Evolutionary conservation across 2,888 invertebrate species (phyloP), one percentile per base, ranked within the genome.

Genomic region (Dromius quadrimaculatus): DNA sequence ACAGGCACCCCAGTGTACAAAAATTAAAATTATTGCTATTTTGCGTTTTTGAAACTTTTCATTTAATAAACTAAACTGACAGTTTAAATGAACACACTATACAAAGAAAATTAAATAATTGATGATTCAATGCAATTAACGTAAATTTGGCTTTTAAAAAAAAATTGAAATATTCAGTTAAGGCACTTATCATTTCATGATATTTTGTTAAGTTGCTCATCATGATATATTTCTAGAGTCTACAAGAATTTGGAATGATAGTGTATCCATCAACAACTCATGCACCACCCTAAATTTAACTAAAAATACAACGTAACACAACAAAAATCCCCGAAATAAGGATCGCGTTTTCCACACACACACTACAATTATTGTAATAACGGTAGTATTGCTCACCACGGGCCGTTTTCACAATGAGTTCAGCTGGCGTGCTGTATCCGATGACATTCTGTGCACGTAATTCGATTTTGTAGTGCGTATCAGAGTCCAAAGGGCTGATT

Each of bases 401-500:
- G 78, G 93, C 91, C 74, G 96, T 96, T 84, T 91, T 93, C 81
- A 96, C 87, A 80, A 90, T 88, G 75, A 93, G 87, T 79, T 89
- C 87, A 41, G 92, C 91, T 0, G 94, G 90, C 71, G 88, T 85
- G 77, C 95, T 94, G 83, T 85, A 90, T 70, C 96, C 97, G 73
- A 96, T 91, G 19, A 88, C 84, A 82, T 97, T 97, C 81, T 92
- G 92, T 45, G 96, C 97, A 75, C 89, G 86, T 70, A 97, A 85
- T 79, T 94, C 92, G 78, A 95, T 90, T 78, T 88, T 89, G 85
- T 97, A 97, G 74, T 88, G 89, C 2, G 93, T 92, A 80, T 94
- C 92, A 0, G 95, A 89, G 64, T 85, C 84, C 15, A 97, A 86
- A 11, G 86, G 83, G 73, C 86, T 86, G 78, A 96, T 85, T 83